Base-by-base conservation (phyloP, 2,888 invertebrate species). In the Lasioglossum vierecki region DNA sequence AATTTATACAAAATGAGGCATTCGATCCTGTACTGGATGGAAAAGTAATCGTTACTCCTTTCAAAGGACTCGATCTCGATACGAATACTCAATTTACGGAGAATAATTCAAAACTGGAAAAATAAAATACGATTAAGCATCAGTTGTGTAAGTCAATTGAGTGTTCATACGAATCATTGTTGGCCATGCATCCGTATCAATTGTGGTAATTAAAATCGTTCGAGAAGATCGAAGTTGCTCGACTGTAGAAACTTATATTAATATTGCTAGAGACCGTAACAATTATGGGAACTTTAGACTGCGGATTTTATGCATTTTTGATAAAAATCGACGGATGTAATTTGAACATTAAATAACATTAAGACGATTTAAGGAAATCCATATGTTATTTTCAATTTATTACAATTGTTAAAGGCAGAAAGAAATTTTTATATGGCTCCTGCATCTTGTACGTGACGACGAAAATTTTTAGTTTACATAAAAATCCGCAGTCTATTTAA, bases 1-100 rank as follows among this genome's bases (percentile, higher is more conserved):
- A 60, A 74, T 60, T 35, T 85, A 79, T 85, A 76, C 63, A 85
- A 44, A 60, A 13, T 76, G 80, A 86, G 84, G 72, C 75, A 85
- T 78, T 73, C 4, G 9, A 71, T 26, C 30, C 35, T 53, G 13
- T 81, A 53, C 15, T 26, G 4, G 46, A 46, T n/a, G 57, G 26
- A 2, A 44, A 63, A 76, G 3, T n/a, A 73, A 53, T 72, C 18
- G 26, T 46, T 39, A 3, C n/a, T 71, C 30, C 30, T 44, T 80
- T 71, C 41, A 75, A 80, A 80, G 53, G 35, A 68, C 49, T 57
- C 41, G 35, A n/a, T 70, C 26, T 70, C 26, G 46, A 5, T 70
- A 41, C 70, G n/a, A 70, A 70, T n/a, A 70, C 41, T 70, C 41
- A 41, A 41, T 70, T 44, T 30, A 30, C 18, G 15, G 3, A 5